phyloP scores from a whole-genome alignment of 92 coral and sea anemone species.

The Epizoanthus rinbou region DNA sequence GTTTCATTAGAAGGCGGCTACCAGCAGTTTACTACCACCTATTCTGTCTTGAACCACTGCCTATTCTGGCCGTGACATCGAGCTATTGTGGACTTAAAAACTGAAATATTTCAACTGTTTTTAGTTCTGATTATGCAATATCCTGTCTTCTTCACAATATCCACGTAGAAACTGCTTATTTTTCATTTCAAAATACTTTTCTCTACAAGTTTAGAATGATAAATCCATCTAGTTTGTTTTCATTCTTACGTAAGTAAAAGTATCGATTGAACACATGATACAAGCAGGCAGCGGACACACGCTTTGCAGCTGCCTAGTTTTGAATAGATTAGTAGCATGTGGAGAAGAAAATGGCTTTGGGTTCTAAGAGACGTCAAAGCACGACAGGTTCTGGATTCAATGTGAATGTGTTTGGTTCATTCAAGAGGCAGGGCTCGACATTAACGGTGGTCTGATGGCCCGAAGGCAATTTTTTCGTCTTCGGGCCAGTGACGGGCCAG shows the following conservation, averaged over 20 bases:
- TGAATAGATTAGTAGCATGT: too few relatives aligned
- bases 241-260: conserved; percentile 17
- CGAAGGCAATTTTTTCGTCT: too few relatives aligned
- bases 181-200: conserved; percentile 38
- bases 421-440: conserved; percentile 18
- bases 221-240: conserved; percentile 36
- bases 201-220: conserved; percentile 25
- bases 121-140: conserved; percentile 20
- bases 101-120: conserved; percentile 27
- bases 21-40: conserved; percentile 42
- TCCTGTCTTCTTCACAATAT: conserved; percentile 19
- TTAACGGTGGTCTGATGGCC: too few relatives aligned
- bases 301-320: conserved; percentile 41
- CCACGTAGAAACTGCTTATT: conserved; percentile 34
- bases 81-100: conserved; percentile 33
- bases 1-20: conserved; percentile 48
- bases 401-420: conserved; percentile 28
- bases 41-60: conserved; percentile 36
- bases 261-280: too few relatives aligned
- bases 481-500: too few relatives aligned
- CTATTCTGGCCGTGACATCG: conserved; percentile 31
- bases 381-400: too few relatives aligned
- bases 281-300: conserved; percentile 31
- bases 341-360: too few relatives aligned
- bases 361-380: too few relatives aligned